Evolutionary conservation across 2,797 vertebrate genomes (phyloP), one percentile per base, ranked within the genome.

Genomic region (Enteromius thamalakanensis): DNA sequence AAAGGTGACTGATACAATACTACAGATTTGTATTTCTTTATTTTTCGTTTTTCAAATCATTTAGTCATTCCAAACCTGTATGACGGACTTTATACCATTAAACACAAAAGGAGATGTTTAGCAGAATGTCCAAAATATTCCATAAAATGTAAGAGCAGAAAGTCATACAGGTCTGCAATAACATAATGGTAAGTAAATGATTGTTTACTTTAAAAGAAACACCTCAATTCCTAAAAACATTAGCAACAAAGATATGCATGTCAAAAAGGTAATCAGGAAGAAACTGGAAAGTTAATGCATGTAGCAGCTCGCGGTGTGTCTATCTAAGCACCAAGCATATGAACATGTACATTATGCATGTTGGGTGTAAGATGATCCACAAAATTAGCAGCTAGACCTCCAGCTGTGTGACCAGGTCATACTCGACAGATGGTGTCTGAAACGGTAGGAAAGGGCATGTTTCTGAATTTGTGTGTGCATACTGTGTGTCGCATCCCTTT

Each of bases 341-440:
- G 21, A 42, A 9, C 42, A 53, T 15, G 60, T 65, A 53, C 37
- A 51, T 68, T 51, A 32, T 40, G 23, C 40, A 34, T 75, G 69
- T 85, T 72, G 71, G 64, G 11, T 60, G 74, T 77, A 71, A 78
- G 65, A 68, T 86, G 87, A 85, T 86, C 67, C 68, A 60, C 45
- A 76, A 55, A 83, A 49, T 51, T 74, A 67, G 42, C 58, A 60
- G 76, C 47, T 82, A 80, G 45, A 77, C 67, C 62, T 87, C 67
- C 82, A 86, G 82, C 82, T 87, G 84, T 82, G 84, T 83, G 80
- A 83, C 86, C 47, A 3, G 74, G 68, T 17, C 84, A 85, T 45
- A 79, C 49, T 55, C 77, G 47, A 80, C 84, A 87, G 82, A 89
- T 89, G 84, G 80, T 86, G 80, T 76, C 68, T 67, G 72, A 84